A percentile compares a stretch with the other conserved stretches of the same genome.
Conservation (phyloP, 2,113 vertebrate species). For the Microtus montanus region DNA sequence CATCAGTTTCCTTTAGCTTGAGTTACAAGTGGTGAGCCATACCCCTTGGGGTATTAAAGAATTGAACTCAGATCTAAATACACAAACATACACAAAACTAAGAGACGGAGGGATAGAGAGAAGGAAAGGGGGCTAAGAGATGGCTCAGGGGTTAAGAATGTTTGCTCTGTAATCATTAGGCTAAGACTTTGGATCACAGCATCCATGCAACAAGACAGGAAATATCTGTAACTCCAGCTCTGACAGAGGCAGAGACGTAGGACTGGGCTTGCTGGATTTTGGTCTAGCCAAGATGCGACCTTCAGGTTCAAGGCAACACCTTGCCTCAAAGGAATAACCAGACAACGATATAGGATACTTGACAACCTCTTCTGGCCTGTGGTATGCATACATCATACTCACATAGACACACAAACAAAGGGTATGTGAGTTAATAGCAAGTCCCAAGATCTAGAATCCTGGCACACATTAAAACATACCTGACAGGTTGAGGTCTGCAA, state of each 20-base stretch:
- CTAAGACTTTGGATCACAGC: neutral
- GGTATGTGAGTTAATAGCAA: neutral
- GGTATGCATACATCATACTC: neutral
- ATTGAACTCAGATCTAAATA: neutral
- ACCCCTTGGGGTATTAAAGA: neutral
- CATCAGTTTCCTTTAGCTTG: neutral
- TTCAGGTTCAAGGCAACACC: neutral
- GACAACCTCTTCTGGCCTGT: neutral
- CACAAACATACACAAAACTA: neutral
- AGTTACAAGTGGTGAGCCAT: neutral
- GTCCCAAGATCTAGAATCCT: neutral
- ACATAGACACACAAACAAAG: neutral
- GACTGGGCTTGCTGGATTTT: neutral
- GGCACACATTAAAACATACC: constrained; percentile 81
- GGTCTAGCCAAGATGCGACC: neutral
- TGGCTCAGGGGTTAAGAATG: neutral
- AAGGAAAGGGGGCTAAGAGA: neutral
- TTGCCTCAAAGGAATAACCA: neutral
- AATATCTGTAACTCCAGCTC: neutral
- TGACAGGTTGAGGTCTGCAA: constrained; percentile 95
- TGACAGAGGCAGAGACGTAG: neutral
- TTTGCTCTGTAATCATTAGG: neutral
- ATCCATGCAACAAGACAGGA: neutral
- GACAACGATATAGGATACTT: neutral
- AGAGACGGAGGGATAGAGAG: fast-evolving